Percentiles rank a stretch among this genome's conserved stretches.
Conservation (phyloP, 2,797 vertebrate species). For the Microcaecilia unicolor region DNA sequence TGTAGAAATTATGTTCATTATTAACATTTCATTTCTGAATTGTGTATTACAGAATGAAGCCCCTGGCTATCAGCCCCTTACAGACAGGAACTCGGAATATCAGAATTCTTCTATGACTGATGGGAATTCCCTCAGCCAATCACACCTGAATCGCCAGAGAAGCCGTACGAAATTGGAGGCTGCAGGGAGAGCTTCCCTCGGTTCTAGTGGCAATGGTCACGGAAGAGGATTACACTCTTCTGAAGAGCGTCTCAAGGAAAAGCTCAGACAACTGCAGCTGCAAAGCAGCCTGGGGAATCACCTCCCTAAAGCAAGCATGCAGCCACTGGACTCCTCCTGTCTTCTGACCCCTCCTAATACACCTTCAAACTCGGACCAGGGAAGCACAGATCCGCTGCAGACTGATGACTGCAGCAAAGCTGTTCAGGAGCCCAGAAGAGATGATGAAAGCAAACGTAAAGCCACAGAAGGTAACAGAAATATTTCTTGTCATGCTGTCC, state of each 20-base stretch:
- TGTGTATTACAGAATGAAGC: slow-evolving; percentile 30
- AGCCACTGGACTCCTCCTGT: slow-evolving; percentile 62
- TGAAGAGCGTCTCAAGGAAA: slow-evolving; percentile 32
- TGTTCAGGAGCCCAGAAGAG: slow-evolving; percentile 47
- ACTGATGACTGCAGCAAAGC: slow-evolving; percentile 28
- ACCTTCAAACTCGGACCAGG: slow-evolving; percentile 62
- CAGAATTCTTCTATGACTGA: fast-evolving
- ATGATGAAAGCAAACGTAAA: slow-evolving; percentile 43
- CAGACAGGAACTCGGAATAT: slow-evolving; percentile 2
- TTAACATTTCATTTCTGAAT: no score
- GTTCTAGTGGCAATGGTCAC: neutral
- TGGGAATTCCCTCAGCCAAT: neutral
- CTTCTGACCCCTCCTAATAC: slow-evolving; percentile 82
- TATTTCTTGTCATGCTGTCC: no score
- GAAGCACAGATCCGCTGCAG: slow-evolving; percentile 21
- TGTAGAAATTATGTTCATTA: no score
- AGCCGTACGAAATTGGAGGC: slow-evolving; percentile 22
- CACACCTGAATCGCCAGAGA: slow-evolving; percentile 3
- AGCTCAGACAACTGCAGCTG: slow-evolving; percentile 39
- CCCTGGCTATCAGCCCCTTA: neutral
- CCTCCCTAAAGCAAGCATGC: slow-evolving; percentile 32
- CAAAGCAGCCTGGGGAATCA: slow-evolving; percentile 50
- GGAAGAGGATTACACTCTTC: neutral
- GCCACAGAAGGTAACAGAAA: slow-evolving; percentile 63
- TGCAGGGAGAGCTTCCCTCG: neutral